Evolutionary conservation across 2,113 vertebrate species (phyloP), one percentile per base, ranked within the genome.

Genomic region (Dipodomys spectabilis): DNA sequence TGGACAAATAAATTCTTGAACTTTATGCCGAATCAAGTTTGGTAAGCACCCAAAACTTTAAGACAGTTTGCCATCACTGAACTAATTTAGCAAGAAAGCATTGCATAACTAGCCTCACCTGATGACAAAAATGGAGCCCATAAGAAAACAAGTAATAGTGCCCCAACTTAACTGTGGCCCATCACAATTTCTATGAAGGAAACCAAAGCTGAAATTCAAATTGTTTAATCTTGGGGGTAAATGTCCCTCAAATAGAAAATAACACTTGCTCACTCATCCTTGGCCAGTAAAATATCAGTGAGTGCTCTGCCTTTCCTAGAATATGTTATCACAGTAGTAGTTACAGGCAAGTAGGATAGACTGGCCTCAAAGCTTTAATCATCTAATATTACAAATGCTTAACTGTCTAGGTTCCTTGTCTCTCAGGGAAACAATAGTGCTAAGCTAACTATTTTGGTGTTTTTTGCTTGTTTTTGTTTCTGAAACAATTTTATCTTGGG

Each of bases 391-490:
- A 62, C 16, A 87, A 57, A 5, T 94, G 49, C 23, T 91, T 91
- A 64, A 72, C 44, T 25, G 93, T 22, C 22, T 83, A 86, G 10
- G 27, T 82, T 69, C 74, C 27, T 39, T 72, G 74, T 78, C 39
- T 11, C 39, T 82, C 57, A 30, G 19, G 35, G 53, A 72, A 77
- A 90, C 75, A n/a, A 74, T 69, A 39, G 86, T 67, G 68, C 13
- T 67, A 75, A 88, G 86, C 19, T 39, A 77, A 81, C 12, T 49
- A 67, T 44, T 49, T 68, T 80, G 19, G 57, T 28, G 72, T 2
- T 67, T 88, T 81, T 73, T 83, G 28, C 53, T 16, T 49, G 49
- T 49, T 10, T 85, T 96, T 81, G 28, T 89, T 88, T 93, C 69
- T 75, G 72, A 86, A 74, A 30, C 4, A 93, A 88, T 67, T 94